phyloP scores from a whole-genome alignment of 64 coral and sea anemone genomes.

The Anthopleura sola region DNA sequence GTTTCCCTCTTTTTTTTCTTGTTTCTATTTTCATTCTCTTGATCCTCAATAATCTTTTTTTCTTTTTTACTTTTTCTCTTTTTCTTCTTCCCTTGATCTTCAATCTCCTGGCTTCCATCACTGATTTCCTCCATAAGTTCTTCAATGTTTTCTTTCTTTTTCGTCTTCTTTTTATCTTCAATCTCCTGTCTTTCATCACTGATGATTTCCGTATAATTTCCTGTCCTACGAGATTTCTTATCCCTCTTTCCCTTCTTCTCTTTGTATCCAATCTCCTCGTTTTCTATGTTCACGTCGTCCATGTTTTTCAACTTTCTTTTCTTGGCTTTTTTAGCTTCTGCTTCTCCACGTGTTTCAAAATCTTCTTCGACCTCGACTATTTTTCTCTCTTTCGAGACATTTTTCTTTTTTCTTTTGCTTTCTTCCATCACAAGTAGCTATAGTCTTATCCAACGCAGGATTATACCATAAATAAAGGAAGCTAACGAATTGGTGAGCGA shows the following conservation, averaged over 20 bases:
- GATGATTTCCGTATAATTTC: no score
- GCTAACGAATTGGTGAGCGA: neutral
- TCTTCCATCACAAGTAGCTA: neutral
- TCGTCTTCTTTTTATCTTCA: no score
- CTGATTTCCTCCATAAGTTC: no score
- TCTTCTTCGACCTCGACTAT: neutral
- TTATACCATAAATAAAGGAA: neutral
- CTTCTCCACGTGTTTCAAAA: neutral
- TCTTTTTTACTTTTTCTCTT: neutral
- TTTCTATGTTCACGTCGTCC: no score
- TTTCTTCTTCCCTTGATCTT: neutral
- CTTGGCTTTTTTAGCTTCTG: neutral
- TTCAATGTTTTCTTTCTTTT: no score
- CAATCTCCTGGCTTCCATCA: no score
- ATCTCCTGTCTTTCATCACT: no score
- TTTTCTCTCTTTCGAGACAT: neutral
- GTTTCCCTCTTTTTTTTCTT: neutral
- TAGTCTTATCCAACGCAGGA: neutral
- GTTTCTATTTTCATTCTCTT: neutral
- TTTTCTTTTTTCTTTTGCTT: neutral
- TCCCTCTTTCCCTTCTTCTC: neutral
- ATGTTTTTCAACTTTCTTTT: neutral
- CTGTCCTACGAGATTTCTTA: no score
- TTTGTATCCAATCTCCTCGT: neutral
- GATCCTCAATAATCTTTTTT: neutral